Base-by-base conservation (phyloP, 2,888 invertebrate species). In the Xanthorhoe spadicearia region DNA sequence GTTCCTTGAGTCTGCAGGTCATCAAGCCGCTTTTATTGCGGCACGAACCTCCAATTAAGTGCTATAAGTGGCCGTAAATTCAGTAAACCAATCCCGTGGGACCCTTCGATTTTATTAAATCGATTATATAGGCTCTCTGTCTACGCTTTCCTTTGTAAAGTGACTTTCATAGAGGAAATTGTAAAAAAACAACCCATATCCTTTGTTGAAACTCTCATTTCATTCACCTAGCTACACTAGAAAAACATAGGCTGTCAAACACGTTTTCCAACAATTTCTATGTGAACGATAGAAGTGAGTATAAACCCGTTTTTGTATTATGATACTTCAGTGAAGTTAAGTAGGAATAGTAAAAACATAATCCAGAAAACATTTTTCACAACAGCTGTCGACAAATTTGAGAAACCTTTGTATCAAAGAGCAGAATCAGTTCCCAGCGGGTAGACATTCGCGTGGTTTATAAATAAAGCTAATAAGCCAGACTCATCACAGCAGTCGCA, bases 41-140 rank as follows among this genome's bases (percentile, higher is more conserved):
- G 83, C 86, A 86, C 87, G 84, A 87, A 87, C 82, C 84, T 85
- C 85, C 90, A 91, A 91, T 91, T 90, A 90, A 89, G 89, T 80
- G 84, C 82, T 85, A 83, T 84, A 85, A 83, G 83, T 82, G 81
- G 84, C 86, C 89, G 89, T 90, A 90, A 91, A 90, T 90, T 90
- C 84, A 77, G 85, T 84, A 85, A 84, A 79, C 87, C 83, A 84
- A 88, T 87, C 88, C 83, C 86, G 81, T 80, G 77, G 83, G 79
- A 78, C 85, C 86, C 83, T 86, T 86, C 89, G 85, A 88, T 87
- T 86, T 89, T 88, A 89, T 89, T 90, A 88, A 87, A 89, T 89
- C 87, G 87, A 90, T 90, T 88, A 89, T 88, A 89, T 83, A 77
- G 81, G 79, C 76, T 74, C 78, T 80, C 81, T 86, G 86, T 89